Evolutionary conservation across 2,888 invertebrate genomes (phyloP), one percentile per base, ranked within the genome.

Genomic region (Notodromas monacha): DNA sequence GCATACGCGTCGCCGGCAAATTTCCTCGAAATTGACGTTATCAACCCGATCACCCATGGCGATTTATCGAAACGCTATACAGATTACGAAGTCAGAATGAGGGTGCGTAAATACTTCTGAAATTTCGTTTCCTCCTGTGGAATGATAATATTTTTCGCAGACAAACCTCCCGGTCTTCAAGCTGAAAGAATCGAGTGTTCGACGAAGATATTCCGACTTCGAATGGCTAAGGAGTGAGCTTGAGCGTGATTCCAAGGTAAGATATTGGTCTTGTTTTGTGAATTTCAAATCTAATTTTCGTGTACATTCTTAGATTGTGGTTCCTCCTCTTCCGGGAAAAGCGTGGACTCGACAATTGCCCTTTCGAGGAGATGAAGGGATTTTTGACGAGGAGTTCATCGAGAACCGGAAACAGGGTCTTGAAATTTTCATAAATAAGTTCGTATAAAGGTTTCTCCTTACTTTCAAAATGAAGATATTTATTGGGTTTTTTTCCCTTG

Each of bases 1-100:
- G 96, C 96, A 12, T 99, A 99, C 56, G 92, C 96, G 37, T 89
- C 86, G 38, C 96, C 96, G 45, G 92, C 96, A 8, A 99, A 99
- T 58, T 99, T 99, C 56, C 61, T 99, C 44, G 96, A 99, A 60
- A 96, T 99, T 50, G 96, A 99, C 60, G 89, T 99, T 43, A 68
- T 77, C 45, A 89, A 92, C 58, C 89, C 92, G 38, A 72, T 89
- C 47, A 86, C 86, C 36, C 81, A 86, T 57, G 86, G 89, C 41
- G 74, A 89, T 43, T 89, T 77, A 39, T 89, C 92, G 56, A 89
- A 86, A 57, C 66, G 92, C 44, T 96, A 84, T 51, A 92, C 96
- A 39, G 96, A 96, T 60, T 99, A 99, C 52, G 96, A 96, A 65
- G 84, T 96, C 45, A 68, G 84, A 54, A 84, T 99, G 77, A 68